Evolutionary conservation across 2,797 vertebrate species (phyloP).

Genomic region (Myotis vivesi): DNA sequence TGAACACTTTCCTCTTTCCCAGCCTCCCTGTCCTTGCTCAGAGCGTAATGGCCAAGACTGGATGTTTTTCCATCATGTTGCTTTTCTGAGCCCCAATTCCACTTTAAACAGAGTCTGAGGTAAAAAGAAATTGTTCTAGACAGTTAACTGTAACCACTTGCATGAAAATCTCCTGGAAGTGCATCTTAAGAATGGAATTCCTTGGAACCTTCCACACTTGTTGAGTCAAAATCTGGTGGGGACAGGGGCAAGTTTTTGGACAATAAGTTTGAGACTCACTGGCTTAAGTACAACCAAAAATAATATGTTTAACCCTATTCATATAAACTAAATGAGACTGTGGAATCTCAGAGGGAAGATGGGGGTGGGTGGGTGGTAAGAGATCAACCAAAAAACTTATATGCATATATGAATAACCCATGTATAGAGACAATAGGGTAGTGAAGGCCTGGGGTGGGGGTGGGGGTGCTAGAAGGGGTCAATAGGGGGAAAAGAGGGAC

Average conservation of each 20-base stretch:
- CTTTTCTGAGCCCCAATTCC: background rate
- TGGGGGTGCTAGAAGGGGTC: no score
- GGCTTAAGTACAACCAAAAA: background rate
- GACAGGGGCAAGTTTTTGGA: background rate
- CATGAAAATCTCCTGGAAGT: slow-evolving; percentile 14
- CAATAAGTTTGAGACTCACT: background rate
- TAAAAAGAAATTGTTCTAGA: background rate
- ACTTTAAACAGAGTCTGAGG: slow-evolving; percentile 13
- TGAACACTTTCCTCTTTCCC: background rate
- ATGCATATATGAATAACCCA: no score
- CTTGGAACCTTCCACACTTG: background rate
- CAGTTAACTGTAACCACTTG: background rate
- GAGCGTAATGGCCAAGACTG: background rate
- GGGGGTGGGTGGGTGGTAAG: no score
- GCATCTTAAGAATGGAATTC: slow-evolving; percentile 42
- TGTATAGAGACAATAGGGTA: no score
- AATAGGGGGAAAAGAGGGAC: no score
- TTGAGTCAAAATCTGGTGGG: background rate
- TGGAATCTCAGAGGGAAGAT: background rate
- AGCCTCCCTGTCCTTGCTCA: background rate
- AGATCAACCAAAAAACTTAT: no score
- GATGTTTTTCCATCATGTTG: background rate
- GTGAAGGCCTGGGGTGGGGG: no score
- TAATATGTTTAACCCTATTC: background rate
- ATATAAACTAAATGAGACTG: background rate